Evolutionary conservation across 2,888 invertebrate genomes (phyloP).

Genomic region (Hartigia nigra): DNA sequence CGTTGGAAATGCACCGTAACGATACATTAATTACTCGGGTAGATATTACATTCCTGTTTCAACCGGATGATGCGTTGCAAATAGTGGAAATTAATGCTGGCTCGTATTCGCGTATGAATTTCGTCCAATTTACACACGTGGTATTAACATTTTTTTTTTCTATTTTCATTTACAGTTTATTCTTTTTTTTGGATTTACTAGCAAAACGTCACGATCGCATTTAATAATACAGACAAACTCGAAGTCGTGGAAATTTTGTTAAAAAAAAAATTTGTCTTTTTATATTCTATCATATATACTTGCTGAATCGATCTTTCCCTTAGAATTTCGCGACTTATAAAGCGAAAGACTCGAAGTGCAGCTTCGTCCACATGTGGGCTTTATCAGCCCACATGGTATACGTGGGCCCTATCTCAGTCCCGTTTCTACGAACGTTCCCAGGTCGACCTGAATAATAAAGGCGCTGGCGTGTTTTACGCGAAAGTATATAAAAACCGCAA

Average conservation of each 20-base stretch:
- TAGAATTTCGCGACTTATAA: not conserved
- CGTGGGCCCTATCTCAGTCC: not conserved
- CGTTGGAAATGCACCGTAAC: not conserved
- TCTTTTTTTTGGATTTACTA: not conserved
- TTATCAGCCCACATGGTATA: not conserved
- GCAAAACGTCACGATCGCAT: not conserved
- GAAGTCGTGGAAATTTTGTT: too few species aligned
- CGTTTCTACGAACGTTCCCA: not conserved
- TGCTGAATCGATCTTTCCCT: not conserved
- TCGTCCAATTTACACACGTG: not conserved
- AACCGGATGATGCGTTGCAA: not conserved
- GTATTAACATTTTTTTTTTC: not conserved
- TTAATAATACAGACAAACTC: not conserved
- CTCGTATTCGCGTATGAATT: not conserved
- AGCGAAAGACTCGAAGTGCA: not conserved
- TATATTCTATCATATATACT: too few species aligned
- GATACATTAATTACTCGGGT: not conserved
- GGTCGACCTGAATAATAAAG: not conserved
- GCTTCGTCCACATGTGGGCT: not conserved
- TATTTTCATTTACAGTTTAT: not conserved
- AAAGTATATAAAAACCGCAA: not conserved
- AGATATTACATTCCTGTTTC: not conserved
- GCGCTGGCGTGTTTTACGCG: too few species aligned
- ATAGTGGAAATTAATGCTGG: not conserved
- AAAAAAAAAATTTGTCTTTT: not conserved